phyloP scores from a whole-genome alignment of 2,888 invertebrate species.

The Apodemia hepburni region DNA sequence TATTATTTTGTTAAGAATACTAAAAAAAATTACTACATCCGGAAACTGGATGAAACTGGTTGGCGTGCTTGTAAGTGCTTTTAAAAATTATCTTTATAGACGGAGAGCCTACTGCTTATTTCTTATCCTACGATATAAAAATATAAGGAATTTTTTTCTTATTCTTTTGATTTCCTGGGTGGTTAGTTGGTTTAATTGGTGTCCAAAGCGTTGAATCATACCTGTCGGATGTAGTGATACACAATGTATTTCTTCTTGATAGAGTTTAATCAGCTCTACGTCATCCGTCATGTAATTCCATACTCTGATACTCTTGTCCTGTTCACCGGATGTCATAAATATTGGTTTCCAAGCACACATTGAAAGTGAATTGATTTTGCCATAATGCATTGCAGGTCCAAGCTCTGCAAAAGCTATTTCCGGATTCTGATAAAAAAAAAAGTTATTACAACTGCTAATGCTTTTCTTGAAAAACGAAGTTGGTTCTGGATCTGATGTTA shows the following conservation, averaged over 20 bases:
- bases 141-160: background rate
- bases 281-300: conserved; percentile 95
- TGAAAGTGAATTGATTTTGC: conserved; percentile 88
- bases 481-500: too few relatives aligned
- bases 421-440: conserved; percentile 58
- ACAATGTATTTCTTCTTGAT: conserved; percentile 90
- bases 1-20: too few relatives aligned
- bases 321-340: conserved; percentile 89
- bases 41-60: too few relatives aligned
- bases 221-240: conserved; percentile 86
- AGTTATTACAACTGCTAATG: too few relatives aligned
- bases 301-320: conserved; percentile 91
- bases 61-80: too few relatives aligned
- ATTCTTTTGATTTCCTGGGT: too few relatives aligned
- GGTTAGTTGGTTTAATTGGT: too few relatives aligned
- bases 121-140: background rate
- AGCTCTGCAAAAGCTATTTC: conserved; percentile 83
- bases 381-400: conserved; percentile 89
- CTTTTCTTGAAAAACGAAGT: too few relatives aligned
- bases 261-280: conserved; percentile 89
- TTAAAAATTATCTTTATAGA: too few relatives aligned
- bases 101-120: background rate
- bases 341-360: conserved; percentile 95
- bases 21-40: too few relatives aligned
- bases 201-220: conserved; percentile 25